A percentile compares a stretch with the other conserved stretches of the same genome.
phyloP scores from a whole-genome alignment of 1,140 invertebrate genomes.

The Schlechtendalia chinensis region DNA sequence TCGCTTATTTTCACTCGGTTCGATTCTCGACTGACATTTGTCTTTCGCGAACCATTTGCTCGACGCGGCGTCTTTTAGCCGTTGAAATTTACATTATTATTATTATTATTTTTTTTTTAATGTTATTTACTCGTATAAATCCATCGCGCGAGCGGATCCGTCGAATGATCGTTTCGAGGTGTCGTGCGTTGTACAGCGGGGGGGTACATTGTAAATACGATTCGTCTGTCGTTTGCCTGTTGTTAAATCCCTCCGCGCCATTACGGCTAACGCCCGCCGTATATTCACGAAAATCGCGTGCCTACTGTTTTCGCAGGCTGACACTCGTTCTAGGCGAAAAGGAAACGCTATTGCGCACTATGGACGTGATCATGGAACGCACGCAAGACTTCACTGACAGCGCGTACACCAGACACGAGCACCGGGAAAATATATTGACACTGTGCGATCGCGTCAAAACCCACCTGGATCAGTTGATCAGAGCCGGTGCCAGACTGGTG shows the following conservation, averaged over 20 bases:
- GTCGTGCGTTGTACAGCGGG: neutral
- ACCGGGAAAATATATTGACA: constrained; percentile 89
- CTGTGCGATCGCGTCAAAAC: constrained; percentile 84
- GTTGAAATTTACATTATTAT: neutral
- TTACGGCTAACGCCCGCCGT: neutral
- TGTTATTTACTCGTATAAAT: neutral
- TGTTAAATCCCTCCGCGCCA: too few relatives aligned
- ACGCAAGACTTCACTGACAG: constrained; percentile 99
- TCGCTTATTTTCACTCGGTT: neutral
- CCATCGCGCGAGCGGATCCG: neutral
- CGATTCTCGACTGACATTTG: neutral
- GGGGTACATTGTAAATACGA: neutral
- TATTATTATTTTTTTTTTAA: too few relatives aligned
- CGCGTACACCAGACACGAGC: constrained; percentile 95
- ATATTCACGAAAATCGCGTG: neutral
- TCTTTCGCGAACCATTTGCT: neutral
- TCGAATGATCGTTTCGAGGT: constrained; percentile 56
- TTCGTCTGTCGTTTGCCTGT: neutral
- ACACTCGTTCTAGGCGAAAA: constrained; percentile 53
- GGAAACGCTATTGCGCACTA: constrained; percentile 74
- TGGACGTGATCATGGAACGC: constrained; percentile 89
- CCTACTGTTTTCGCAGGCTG: constrained; percentile 44
- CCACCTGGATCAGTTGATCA: constrained; percentile 81
- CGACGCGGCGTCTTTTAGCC: neutral
- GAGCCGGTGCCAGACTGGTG: constrained; percentile 80